Evolutionary conservation across 2,888 invertebrate species (phyloP), one percentile per base, ranked within the genome.

Genomic region (Neoscelio sp.): DNA sequence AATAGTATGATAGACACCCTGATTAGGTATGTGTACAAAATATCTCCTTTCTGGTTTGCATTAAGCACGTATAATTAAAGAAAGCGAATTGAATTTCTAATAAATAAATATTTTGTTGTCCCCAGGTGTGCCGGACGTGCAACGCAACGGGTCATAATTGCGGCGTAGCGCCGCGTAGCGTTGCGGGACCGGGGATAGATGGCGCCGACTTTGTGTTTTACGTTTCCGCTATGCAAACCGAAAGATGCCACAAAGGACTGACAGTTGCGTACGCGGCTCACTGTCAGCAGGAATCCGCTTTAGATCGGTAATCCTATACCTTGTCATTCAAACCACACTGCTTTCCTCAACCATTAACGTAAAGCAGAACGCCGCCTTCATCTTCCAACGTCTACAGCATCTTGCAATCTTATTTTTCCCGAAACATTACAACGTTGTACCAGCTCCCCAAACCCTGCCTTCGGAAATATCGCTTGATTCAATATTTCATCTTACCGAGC

Each of bases 211-310:
- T 99, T 90, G 95, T 99, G 0, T 95, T 99, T 82, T 99, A 99
- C 91, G 97, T 99, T 4, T 98, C 98, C 2, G 98, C 99, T 0
- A 94, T 97, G 87, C 96, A 97, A 89, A 98, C 98, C 0, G 95
- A 96, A 84, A 92, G 98, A n/a, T 99, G 99, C 89, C 94, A 95
- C 80, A 95, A 96, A 83, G 96, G 96, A 0, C 92, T 96, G 78
- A 98, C 99, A 0, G 98, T 99, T 0, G 99, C 99, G 0, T 99
- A 99, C 91, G 99, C 99, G 0, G 98, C 99, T 0, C 99, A 99
- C 90, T 99, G 99, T 86, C 99, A 99, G 89, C 98, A 98, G 89
- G 99, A 99, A 90, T 93, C 95, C 0, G 95, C 95, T 0, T 91
- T 98, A 28, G 99, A 99, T 91, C 93, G 96, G 96, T 96, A 85